Evolutionary conservation across 2,797 vertebrate species (phyloP).

Genomic region (Gephyroberyx darwinii): DNA sequence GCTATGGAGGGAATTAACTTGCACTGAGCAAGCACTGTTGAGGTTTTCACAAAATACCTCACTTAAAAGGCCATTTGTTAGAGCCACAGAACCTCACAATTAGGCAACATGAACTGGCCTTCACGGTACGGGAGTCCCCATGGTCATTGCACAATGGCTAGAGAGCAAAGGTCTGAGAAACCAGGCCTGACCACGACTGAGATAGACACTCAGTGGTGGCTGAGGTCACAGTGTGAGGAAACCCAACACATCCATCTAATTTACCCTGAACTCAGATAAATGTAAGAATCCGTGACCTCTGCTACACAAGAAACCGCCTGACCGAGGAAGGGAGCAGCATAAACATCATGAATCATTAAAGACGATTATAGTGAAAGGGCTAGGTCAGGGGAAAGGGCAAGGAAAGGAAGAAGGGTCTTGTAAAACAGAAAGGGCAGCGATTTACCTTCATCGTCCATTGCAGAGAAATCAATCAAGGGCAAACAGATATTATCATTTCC

Average conservation of each 20-base stretch:
- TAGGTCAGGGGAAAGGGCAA: conserved; percentile 28
- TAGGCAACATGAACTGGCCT: conserved; percentile 24
- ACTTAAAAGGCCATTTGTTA: conserved; percentile 26
- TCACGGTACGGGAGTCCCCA: conserved; percentile 10
- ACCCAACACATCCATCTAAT: conserved; percentile 53
- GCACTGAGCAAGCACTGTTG: conserved; percentile 1
- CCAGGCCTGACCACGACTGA: neutral
- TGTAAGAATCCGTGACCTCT: conserved; percentile 49
- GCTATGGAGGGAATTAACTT: conserved; percentile 28
- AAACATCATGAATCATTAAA: conserved; percentile 59
- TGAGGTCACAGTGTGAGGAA: conserved; percentile 41
- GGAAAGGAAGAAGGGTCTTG: conserved; percentile 15
- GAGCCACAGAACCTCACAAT: conserved; percentile 20
- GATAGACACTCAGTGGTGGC: conserved; percentile 22
- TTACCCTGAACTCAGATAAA: conserved; percentile 36
- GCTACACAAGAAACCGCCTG: conserved; percentile 24
- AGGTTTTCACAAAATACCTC: conserved; percentile 16
- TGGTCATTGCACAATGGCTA: conserved; percentile 10
- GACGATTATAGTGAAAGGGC: conserved; percentile 21
- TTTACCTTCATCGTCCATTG: conserved; percentile 34
- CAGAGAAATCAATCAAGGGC: conserved; percentile 39
- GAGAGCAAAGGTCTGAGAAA: conserved; percentile 38
- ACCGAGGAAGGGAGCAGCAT: conserved; percentile 29
- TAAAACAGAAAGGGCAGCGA: conserved; percentile 18
- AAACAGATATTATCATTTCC: conserved; percentile 20